Conservation (phyloP, 2,888 invertebrate genomes). For the Limnephilus marmoratus region DNA sequence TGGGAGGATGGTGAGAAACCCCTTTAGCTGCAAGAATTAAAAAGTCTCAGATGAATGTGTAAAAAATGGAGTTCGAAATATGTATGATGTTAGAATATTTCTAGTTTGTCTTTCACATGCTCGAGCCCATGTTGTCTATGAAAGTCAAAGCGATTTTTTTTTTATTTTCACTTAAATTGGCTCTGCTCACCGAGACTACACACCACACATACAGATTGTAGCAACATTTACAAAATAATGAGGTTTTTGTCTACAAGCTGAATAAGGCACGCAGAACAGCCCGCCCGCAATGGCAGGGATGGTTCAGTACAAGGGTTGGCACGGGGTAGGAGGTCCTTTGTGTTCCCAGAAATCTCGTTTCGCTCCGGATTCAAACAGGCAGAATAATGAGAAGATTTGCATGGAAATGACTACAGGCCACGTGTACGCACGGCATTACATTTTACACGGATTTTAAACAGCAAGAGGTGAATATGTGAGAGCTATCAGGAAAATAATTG, state of each 20-base stretch:
- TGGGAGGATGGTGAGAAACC: too few relatives aligned
- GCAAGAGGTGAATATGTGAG: not conserved
- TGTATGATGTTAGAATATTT: not conserved
- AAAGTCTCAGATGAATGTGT: too few relatives aligned
- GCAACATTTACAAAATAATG: not conserved
- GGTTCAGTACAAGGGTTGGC: not conserved
- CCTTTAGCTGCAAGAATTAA: too few relatives aligned
- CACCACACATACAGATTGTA: not conserved
- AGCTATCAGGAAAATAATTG: not conserved
- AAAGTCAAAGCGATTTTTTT: not conserved
- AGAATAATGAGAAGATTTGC: constrained; percentile 22
- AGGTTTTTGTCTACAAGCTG: not conserved
- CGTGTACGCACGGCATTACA: constrained; percentile 6
- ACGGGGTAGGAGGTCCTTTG: not conserved
- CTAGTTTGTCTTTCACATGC: not conserved
- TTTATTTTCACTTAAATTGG: not conserved
- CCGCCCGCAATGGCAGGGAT: not conserved
- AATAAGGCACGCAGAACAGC: not conserved
- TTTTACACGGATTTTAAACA: not conserved
- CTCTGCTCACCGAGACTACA: not conserved
- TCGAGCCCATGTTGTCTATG: not conserved
- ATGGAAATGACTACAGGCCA: constrained; percentile 5
- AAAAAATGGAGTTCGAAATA: too few relatives aligned
- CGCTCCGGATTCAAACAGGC: not conserved
- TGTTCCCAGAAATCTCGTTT: not conserved